These are phyloP conservation scores for Callinectes sapidus DNA, from an alignment of 2,888 invertebrate species.

Conservation along the genomic window DNA sequence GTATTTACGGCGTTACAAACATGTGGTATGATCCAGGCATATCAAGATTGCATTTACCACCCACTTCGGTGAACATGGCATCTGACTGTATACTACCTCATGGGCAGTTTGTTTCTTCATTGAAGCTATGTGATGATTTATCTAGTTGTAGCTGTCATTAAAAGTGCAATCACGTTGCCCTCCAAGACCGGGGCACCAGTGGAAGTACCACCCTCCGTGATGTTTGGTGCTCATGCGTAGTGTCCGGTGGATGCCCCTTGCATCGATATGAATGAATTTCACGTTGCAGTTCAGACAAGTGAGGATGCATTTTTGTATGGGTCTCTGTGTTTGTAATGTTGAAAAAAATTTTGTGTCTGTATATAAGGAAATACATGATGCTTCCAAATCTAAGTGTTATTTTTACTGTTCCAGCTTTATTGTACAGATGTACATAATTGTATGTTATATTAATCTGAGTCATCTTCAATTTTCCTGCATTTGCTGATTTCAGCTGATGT, in stretches of 20 bases:
- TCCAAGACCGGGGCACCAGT: slow-evolving; percentile 50
- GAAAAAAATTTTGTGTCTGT: slow-evolving; percentile 65
- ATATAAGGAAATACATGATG: slow-evolving; percentile 70
- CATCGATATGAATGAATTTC: slow-evolving; percentile 62
- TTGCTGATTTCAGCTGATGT: neutral
- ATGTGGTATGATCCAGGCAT: slow-evolving; percentile 70
- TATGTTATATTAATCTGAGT: neutral
- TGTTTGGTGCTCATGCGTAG: slow-evolving; percentile 58
- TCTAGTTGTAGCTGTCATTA: slow-evolving; percentile 43
- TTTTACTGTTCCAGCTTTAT: slow-evolving; percentile 30
- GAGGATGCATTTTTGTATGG: slow-evolving; percentile 71
- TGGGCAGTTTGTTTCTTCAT: slow-evolving; percentile 54
- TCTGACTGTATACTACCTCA: slow-evolving; percentile 65
- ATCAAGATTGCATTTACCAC: slow-evolving; percentile 69
- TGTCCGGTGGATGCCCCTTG: slow-evolving; percentile 66
- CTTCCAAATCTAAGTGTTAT: slow-evolving; percentile 60
- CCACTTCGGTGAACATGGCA: slow-evolving; percentile 56
- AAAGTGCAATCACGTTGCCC: slow-evolving; percentile 52
- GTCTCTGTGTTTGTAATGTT: slow-evolving; percentile 71
- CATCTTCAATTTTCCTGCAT: neutral
- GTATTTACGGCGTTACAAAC: slow-evolving; percentile 69
- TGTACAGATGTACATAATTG: slow-evolving; percentile 3
- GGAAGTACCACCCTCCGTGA: slow-evolving; percentile 42
- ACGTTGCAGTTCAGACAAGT: slow-evolving; percentile 63
- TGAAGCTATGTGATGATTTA: slow-evolving; percentile 40